These are phyloP conservation scores for Cyprinodon variegatus DNA, from an alignment of 2,113 vertebrate genomes.

Conservation along the genomic window DNA sequence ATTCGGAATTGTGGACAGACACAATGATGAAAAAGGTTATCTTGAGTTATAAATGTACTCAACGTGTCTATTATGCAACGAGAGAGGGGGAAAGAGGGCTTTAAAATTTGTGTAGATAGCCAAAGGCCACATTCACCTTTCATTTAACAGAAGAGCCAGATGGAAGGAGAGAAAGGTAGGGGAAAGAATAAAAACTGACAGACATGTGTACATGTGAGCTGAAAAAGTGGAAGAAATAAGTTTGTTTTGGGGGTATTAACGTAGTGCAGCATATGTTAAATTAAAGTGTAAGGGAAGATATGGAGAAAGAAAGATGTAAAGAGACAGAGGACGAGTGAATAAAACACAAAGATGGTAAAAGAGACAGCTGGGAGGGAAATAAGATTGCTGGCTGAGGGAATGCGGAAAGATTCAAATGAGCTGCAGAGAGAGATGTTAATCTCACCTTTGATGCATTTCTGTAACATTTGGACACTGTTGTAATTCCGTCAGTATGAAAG, in stretches of 20 bases:
- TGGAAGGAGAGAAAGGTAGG: constrained; percentile 6
- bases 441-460: constrained; percentile 42
- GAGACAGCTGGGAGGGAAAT: constrained; percentile 26
- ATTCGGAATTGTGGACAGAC: constrained; percentile 31
- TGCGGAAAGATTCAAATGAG: constrained; percentile 34
- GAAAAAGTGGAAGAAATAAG: constrained; percentile 1
- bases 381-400: constrained; percentile 35
- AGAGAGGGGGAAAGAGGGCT: constrained; percentile 41
- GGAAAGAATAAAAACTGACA: constrained; percentile 39
- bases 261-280: constrained; percentile 37
- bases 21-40: constrained; percentile 48
- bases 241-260: constrained; percentile 18
- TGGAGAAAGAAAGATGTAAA: constrained; percentile 35
- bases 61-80: constrained; percentile 46
- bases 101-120: constrained; percentile 49
- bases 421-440: constrained; percentile 17
- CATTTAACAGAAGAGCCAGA: constrained; percentile 49
- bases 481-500: constrained; percentile 17
- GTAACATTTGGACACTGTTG: constrained; percentile 39
- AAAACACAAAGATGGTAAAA: constrained; percentile 26
- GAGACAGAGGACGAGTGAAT: constrained; percentile 19
- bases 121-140: constrained; percentile 61
- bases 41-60: constrained; percentile 52
- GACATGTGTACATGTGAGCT: constrained; percentile 18
- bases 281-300: constrained; percentile 34